Base-by-base conservation (phyloP, 2,888 invertebrate genomes). In the Protonemura montana region DNA sequence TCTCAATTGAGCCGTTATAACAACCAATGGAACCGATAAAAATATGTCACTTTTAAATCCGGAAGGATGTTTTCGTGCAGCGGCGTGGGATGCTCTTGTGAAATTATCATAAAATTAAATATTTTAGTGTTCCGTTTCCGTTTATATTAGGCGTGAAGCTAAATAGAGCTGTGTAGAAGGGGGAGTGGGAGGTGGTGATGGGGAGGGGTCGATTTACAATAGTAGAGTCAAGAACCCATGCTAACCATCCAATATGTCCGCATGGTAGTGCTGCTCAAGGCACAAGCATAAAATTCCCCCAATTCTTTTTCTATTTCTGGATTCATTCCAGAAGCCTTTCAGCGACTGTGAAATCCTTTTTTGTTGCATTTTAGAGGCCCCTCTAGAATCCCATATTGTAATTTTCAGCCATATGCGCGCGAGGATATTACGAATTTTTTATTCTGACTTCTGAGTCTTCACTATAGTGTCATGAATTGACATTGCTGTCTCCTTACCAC, bases 281-380 rank as follows among this genome's bases (percentile, higher is more conserved):
- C 35, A 35, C 35, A 3, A 35, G 21, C 59, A 59, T 21, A 21
- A 59, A 59, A 59, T 10, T 59, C 59, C 59, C 59, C 59, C 13
- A 59, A 16, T 59, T 59, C 59, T 59, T 59, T 35, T 59, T 59
- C 59, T 59, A 59, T 59, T 59, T 59, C 59, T 59, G 59, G 59
- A 59, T 59, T 59, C 59, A 59, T 59, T 59, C 59, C 59, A 59
- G 59, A 59, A 59, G 59, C 59, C 59, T 59, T 59, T 59, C 59
- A 59, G 21, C 59, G 59, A 16, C 59, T 10, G 59, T 59, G 59
- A 3, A 59, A 59, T 59, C 59, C 59, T 10, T 59, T 59, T 59
- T 59, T 59, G 59, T 59, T 7, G 59, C 21, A 59, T 16, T 59
- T 59, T 21, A 59, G 59, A 21, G 59, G 59, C 59, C 59, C 59